Conservation (phyloP, 1,140 invertebrate genomes). For the Magallana gigas region DNA sequence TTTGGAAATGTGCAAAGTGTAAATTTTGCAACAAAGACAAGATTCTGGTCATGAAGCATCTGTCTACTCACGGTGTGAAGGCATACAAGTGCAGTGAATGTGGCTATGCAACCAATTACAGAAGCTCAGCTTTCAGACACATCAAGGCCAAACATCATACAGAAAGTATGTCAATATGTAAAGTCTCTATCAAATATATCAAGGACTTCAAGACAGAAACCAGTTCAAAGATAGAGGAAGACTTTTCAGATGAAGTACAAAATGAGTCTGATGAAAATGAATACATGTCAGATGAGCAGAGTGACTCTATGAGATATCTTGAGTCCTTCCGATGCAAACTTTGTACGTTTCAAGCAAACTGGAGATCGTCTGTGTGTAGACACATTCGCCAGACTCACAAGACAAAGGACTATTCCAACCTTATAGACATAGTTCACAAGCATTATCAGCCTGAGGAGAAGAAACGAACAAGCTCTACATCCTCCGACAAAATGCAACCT, state of each 20-base stretch:
- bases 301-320: slow-evolving; percentile 42
- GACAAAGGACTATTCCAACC: slow-evolving; percentile 55
- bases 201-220: slow-evolving; percentile 9
- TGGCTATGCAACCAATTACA: slow-evolving; percentile 67
- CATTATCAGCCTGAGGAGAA: slow-evolving; percentile 43
- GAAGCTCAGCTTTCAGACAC: slow-evolving; percentile 70
- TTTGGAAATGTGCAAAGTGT: slow-evolving; percentile 76
- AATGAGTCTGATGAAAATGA: slow-evolving; percentile 51
- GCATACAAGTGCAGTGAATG: slow-evolving; percentile 72
- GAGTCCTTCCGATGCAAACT: slow-evolving; percentile 68
- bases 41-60: slow-evolving; percentile 69
- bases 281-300: slow-evolving; percentile 41
- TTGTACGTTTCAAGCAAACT: slow-evolving; percentile 68
- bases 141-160: slow-evolving; percentile 66
- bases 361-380: slow-evolving; percentile 61
- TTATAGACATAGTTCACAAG: slow-evolving; percentile 44
- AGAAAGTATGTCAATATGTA: slow-evolving; percentile 59
- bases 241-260: slow-evolving; percentile 1
- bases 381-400: slow-evolving; percentile 67
- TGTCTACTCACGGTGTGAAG: slow-evolving; percentile 70
- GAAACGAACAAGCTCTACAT: neutral
- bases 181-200: slow-evolving; percentile 63
- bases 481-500: slow-evolving; percentile 14
- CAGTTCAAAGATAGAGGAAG: neutral
- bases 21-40: slow-evolving; percentile 65